Base-by-base conservation (phyloP, 2,113 vertebrate species). In the Callospermophilus lateralis region DNA sequence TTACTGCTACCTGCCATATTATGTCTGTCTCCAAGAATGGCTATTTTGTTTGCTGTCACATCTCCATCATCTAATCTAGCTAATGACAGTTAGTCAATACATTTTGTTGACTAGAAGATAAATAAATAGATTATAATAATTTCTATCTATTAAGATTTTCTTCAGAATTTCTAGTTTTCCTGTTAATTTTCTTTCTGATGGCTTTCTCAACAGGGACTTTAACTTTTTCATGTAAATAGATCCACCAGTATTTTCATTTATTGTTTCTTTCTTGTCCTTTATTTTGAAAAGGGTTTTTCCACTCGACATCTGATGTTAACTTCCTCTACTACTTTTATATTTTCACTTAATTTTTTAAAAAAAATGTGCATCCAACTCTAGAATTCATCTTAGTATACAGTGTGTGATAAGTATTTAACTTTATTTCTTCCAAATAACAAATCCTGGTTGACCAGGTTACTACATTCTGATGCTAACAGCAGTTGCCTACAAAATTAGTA, bases 131-230 rank as follows among this genome's bases (percentile, higher is more conserved):
- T 81, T 68, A 4, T 65, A 48, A 96, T 13, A 92, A 68, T 92
- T 72, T 9, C 45, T 89, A 55, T 63, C 32, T 63, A 32, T 70
- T 80, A 63, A 93, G 0, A 12, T 88, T 93, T 90, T 81, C 53
- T 93, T 95, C 32, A 95, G 34, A 90, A 72, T 93, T 94, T 96
- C 93, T 24, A 61, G 0, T 65, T 96, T 61, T 15, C 34, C 8
- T 74, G 51, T 0, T 79, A 70, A 74, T 61, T 42, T 55, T 63
- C n/a, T 90, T 84, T 80, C 37, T 68, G 42, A 84, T 70, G 4
- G 24, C 42, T 89, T 95, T 95, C 3, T 72, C 10, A 42, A 72
- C 63, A 92, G 89, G 17, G 73, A 51, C 2, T 65, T n/a, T 58
- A 81, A 34, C 19, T 8, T 55, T n/a, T 72, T 32, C 55, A 48